Evolutionary conservation across 64 coral and sea anemone species (phyloP).

Genomic region (Actinia equina): DNA sequence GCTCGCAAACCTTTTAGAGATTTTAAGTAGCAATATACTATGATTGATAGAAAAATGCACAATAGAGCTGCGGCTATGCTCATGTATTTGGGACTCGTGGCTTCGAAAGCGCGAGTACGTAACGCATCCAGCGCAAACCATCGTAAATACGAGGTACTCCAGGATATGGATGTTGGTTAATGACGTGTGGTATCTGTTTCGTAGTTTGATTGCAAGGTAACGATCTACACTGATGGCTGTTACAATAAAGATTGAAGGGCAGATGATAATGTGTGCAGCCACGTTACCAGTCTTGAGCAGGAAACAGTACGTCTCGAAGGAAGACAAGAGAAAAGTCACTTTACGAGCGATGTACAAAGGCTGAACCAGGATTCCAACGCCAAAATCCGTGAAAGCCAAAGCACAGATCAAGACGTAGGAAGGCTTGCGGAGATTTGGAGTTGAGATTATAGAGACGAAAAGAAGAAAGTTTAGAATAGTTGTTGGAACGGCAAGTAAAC

Average conservation of each 20-base stretch:
- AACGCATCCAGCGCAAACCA: not conserved
- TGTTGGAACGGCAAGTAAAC: slow-evolving; percentile 17
- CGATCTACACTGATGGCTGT: slow-evolving; percentile 52
- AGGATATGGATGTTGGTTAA: slow-evolving; percentile 7
- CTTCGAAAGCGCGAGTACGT: not conserved
- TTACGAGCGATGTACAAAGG: slow-evolving; percentile 42
- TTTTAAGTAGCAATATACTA: slow-evolving; percentile 4
- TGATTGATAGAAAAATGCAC: slow-evolving; percentile 1
- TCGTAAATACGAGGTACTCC: too few species aligned
- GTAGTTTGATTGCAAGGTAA: slow-evolving; percentile 23
- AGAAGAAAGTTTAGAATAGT: slow-evolving; percentile 14
- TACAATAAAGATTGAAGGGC: slow-evolving; percentile 36
- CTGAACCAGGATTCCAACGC: slow-evolving; percentile 19
- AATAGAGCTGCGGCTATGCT: not conserved
- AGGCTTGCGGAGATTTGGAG: slow-evolving; percentile 24
- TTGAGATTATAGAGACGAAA: slow-evolving; percentile 9
- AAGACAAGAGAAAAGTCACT: not conserved
- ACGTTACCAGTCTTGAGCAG: slow-evolving; percentile 8
- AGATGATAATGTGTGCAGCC: slow-evolving; percentile 9
- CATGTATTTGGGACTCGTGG: slow-evolving; percentile 20
- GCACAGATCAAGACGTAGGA: slow-evolving; percentile 10
- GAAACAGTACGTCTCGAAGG: not conserved
- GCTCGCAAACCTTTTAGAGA: not conserved
- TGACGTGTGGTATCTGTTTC: not conserved
- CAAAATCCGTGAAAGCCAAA: too few species aligned